These are phyloP conservation scores for Sorex fumeus DNA, from an alignment of 2,113 vertebrate genomes.

Conservation along the genomic window DNA sequence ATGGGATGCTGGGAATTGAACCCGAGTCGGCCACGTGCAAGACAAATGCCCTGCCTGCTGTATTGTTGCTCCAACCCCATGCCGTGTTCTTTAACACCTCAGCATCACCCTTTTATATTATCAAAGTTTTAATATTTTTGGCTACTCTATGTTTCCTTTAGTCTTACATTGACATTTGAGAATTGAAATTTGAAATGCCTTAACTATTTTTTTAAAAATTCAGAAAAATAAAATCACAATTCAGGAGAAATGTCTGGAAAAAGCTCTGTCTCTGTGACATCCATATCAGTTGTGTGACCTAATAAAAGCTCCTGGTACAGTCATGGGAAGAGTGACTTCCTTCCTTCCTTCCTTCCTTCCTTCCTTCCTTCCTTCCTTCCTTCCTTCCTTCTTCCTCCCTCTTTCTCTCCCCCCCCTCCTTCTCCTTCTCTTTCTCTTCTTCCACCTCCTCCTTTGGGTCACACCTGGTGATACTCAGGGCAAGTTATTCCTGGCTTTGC, in stretches of 20 bases:
- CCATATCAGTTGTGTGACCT: background rate
- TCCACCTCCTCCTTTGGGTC: no score
- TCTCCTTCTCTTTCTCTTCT: background rate
- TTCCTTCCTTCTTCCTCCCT: no score
- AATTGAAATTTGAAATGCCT: background rate
- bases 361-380: no score
- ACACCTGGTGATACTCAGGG: no score
- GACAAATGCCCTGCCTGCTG: no score
- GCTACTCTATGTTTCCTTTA: slow-evolving; percentile 42
- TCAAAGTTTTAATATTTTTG: slow-evolving; percentile 33
- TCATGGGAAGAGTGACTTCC: background rate
- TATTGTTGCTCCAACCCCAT: no score
- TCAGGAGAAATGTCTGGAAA: background rate
- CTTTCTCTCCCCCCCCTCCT: no score
- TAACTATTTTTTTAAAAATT: slow-evolving; percentile 39
- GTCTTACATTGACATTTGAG: slow-evolving; percentile 58
- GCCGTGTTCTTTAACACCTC: no score
- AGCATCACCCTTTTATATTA: background rate
- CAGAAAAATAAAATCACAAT: background rate
- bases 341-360: no score
- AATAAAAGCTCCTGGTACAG: background rate
- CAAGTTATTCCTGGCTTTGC: no score
- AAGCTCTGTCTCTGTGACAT: background rate
- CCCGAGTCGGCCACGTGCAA: no score
- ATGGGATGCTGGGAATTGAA: no score